phyloP scores from a whole-genome alignment of 2,797 vertebrate genomes.

The Enteromius argenteus region DNA sequence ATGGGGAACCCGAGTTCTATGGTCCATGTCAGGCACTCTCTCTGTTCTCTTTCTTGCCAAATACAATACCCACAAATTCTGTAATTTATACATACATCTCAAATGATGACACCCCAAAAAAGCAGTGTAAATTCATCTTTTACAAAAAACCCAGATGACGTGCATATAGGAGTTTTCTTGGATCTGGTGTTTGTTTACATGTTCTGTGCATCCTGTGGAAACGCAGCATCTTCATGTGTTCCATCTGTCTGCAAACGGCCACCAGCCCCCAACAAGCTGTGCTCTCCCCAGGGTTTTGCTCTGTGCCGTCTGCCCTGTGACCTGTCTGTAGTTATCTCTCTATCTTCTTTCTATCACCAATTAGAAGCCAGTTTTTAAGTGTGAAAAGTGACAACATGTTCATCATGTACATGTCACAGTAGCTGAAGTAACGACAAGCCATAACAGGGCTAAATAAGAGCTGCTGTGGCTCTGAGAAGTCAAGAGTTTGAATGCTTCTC shows the following conservation, averaged over 20 bases:
- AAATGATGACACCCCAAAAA: not conserved
- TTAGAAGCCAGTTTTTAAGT: constrained; percentile 15
- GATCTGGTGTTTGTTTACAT: constrained; percentile 47
- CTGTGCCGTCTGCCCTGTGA: constrained; percentile 54
- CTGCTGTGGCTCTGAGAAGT: not conserved
- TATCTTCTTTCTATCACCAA: constrained; percentile 19
- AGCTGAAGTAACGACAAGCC: not conserved
- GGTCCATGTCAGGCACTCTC: constrained; percentile 32
- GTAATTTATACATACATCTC: constrained; percentile 18
- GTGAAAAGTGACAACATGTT: constrained; percentile 38
- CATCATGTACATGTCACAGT: constrained; percentile 16
- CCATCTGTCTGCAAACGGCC: constrained; percentile 49
- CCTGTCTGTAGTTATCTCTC: constrained; percentile 47
- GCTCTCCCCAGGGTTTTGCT: constrained; percentile 31
- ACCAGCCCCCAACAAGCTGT: constrained; percentile 60
- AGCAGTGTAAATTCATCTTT: constrained; percentile 17
- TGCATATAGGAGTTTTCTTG: constrained; percentile 50
- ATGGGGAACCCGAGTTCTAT: constrained; percentile 17
- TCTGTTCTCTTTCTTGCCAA: constrained; percentile 8
- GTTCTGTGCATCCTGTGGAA: constrained; percentile 56
- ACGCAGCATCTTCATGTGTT: constrained; percentile 56
- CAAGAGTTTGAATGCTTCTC: not conserved
- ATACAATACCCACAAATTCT: constrained; percentile 20
- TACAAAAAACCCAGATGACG: constrained; percentile 17
- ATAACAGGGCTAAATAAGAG: not conserved